Base-by-base conservation (phyloP, 2,888 invertebrate species). In the Lysandra bellargus region DNA sequence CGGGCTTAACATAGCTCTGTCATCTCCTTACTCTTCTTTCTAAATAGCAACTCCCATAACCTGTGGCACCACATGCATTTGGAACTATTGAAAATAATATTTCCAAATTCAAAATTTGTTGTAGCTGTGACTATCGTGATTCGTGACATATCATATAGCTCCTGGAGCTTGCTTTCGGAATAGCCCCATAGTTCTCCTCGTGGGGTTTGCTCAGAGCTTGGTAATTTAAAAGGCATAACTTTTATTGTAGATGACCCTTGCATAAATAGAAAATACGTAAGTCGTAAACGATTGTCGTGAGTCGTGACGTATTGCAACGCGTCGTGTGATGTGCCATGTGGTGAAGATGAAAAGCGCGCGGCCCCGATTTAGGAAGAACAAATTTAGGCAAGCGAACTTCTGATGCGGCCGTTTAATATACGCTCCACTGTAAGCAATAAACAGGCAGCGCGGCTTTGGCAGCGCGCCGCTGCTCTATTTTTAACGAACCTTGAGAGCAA, bases 401-500 rank as follows among this genome's bases (percentile, higher is more conserved):
- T 85, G 84, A 87, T 85, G 85, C 83, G 83, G 83, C 88, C 84
- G 83, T 84, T 85, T 85, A 83, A 83, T 83, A 82, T 82, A 82
- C 83, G 83, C 84, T 89, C 88, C 88, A 89, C 89, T 90, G 91
- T 90, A 92, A 91, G 90, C 89, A 90, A 91, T 90, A 92, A 91
- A 89, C 89, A 90, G 89, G 87, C 88, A 88, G 86, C 88, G 87
- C 87, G 88, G 88, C 91, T 92, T 91, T 93, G 93, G 93, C 93
- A 94, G 88, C 90, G 89, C 88, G 90, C 92, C 92, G 90, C 88
- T 84, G 88, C 92, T 94, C 92, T 86, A 94, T 94, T 93, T 93
- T 91, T 93, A 92, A 89, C 89, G 87, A 92, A 94, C 93, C 94
- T 93, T 94, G 94, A 92, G 89, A 90, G 86, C 90, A 91, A 90